A percentile compares a stretch with the other conserved stretches of the same genome.
Evolutionary conservation across 2,888 invertebrate species (phyloP).

Genomic region (Eumacrocentrus americanus): DNA sequence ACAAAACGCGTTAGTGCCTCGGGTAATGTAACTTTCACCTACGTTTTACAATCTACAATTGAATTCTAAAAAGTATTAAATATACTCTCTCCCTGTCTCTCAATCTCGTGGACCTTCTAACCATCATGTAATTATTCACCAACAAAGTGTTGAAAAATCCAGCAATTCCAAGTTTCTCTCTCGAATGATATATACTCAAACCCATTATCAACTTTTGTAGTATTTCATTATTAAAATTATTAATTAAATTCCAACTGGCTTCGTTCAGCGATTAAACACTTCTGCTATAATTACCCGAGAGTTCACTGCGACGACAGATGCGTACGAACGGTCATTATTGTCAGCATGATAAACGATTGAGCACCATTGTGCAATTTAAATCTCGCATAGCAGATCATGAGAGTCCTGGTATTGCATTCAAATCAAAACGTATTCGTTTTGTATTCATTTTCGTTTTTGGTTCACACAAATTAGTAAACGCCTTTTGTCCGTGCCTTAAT

Average conservation of each 20-base stretch:
- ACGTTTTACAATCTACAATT: slow-evolving; percentile 11
- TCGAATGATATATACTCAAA: too few relatives aligned
- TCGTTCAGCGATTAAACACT: neutral
- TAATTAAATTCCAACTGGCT: slow-evolving; percentile 20
- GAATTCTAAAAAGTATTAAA: slow-evolving; percentile 3
- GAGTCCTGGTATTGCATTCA: slow-evolving; percentile 2
- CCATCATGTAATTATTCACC: slow-evolving; percentile 12
- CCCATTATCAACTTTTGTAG: too few relatives aligned
- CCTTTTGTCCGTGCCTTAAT: slow-evolving; percentile 30
- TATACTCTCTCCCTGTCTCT: slow-evolving; percentile 6
- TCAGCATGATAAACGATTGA: slow-evolving; percentile 56
- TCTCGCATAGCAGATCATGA: slow-evolving; percentile 4
- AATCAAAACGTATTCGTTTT: neutral
- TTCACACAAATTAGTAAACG: neutral
- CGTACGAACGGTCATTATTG: slow-evolving; percentile 56
- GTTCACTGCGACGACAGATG: slow-evolving; percentile 42
- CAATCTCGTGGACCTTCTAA: too few relatives aligned
- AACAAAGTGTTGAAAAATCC: neutral
- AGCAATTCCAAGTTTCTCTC: too few relatives aligned
- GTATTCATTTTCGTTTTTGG: neutral
- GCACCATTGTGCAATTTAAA: slow-evolving; percentile 41
- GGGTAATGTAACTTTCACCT: slow-evolving; percentile 32
- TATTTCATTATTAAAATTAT: neutral
- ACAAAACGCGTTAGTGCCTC: slow-evolving; percentile 40
- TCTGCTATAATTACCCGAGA: slow-evolving; percentile 41